Percentiles rank a stretch among this genome's conserved stretches.
These are phyloP conservation scores for Centropristis striata DNA, from an alignment of 2,113 vertebrate genomes.

Conservation along the genomic window DNA sequence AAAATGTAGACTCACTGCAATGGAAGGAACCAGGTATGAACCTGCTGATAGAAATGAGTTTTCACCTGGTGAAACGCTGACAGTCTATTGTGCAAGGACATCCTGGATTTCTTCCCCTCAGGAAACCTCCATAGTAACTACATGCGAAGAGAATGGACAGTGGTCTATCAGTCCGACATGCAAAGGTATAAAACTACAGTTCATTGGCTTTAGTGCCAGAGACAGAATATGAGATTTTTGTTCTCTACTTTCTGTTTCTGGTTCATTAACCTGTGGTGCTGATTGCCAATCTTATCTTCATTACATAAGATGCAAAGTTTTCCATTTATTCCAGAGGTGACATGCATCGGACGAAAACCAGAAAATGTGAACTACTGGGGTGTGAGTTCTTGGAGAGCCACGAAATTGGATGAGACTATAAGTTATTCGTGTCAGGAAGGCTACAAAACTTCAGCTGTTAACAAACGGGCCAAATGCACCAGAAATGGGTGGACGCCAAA, in stretches of 20 bases:
- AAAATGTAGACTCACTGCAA: too few relatives aligned
- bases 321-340: conserved; percentile 49
- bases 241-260: not conserved
- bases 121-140: fast-evolving
- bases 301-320: not conserved
- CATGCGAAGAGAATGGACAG: not conserved
- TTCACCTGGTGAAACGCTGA: conserved; percentile 10
- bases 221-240: not conserved
- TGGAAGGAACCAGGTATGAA: too few relatives aligned
- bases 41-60: conserved; percentile 31
- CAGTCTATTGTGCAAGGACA: conserved; percentile 18
- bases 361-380: fast-evolving
- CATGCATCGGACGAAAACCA: not conserved
- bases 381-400: fast-evolving
- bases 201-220: not conserved
- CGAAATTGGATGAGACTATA: fast-evolving
- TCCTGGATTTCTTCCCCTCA: fast-evolving
- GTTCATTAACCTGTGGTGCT: not conserved
- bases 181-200: too few relatives aligned
- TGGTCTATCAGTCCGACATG: conserved; percentile 55
- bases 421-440: fast-evolving
- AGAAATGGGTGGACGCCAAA: conserved; percentile 70
- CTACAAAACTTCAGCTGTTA: fast-evolving
- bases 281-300: not conserved
- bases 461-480: not conserved